Conservation (phyloP, 1,140 invertebrate species). For the Neodiprion pinetum region DNA sequence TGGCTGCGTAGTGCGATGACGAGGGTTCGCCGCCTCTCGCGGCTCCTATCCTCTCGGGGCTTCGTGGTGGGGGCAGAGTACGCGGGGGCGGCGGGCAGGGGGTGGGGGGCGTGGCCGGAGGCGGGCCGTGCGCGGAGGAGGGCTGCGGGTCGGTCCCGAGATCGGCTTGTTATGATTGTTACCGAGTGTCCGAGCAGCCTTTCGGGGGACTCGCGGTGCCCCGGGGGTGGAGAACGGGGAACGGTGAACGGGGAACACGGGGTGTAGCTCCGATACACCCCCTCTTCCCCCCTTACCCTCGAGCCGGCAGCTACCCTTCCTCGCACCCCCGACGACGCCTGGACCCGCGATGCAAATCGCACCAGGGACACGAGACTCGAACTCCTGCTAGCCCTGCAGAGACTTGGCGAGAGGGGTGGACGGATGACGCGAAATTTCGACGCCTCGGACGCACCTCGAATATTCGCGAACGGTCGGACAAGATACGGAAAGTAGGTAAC, state of each 20-base stretch:
- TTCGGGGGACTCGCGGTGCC: slow-evolving; percentile 29
- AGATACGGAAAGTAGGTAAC: too few species aligned
- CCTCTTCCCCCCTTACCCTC: slow-evolving; percentile 12
- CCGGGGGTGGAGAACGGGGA: background rate
- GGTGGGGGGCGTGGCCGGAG: slow-evolving; percentile 51
- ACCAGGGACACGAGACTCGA: slow-evolving; percentile 24
- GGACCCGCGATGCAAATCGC: slow-evolving; percentile 58
- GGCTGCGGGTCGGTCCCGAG: slow-evolving; percentile 57
- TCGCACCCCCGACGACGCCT: slow-evolving; percentile 31
- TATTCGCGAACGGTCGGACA: too few species aligned
- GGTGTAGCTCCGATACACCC: slow-evolving; percentile 40
- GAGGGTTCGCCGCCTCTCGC: background rate
- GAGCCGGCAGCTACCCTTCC: slow-evolving; percentile 12
- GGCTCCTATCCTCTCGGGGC: slow-evolving; percentile 21
- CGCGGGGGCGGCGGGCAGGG: slow-evolving; percentile 46
- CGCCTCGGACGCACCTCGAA: too few species aligned
- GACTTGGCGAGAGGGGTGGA: background rate
- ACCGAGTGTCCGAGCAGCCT: slow-evolving; percentile 57
- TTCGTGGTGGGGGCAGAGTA: slow-evolving; percentile 38
- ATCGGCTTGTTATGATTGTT: slow-evolving; percentile 60
- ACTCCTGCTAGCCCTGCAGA: background rate
- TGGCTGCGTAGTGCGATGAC: slow-evolving; percentile 57
- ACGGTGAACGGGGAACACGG: slow-evolving; percentile 39
- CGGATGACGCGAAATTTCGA: background rate
- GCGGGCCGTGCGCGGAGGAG: slow-evolving; percentile 59